Conservation (phyloP, 2,797 vertebrate species). For the Anas bernieri region DNA sequence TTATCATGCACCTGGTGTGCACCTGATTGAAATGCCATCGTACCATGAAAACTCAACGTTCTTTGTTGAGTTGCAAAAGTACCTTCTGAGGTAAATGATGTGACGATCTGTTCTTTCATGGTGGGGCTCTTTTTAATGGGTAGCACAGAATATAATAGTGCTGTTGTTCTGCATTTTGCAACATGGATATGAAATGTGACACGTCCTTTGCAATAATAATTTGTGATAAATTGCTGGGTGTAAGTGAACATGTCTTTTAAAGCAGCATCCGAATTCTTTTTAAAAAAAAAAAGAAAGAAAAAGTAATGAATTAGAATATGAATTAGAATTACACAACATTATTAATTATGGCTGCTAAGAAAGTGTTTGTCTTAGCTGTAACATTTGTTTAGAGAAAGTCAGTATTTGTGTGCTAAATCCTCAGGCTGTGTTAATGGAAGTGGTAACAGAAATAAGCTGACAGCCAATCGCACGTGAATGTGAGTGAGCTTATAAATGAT, state of each 20-base stretch:
- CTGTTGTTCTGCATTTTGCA: neutral
- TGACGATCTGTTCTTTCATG: neutral
- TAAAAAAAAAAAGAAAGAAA: neutral
- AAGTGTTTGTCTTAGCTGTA: slow-evolving; percentile 2
- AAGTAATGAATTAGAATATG: neutral
- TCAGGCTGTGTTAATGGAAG: neutral
- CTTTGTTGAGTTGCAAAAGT: neutral
- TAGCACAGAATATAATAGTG: neutral
- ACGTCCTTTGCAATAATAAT: neutral
- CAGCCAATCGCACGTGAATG: neutral
- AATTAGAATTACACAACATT: neutral
- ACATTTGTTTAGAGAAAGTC: slow-evolving; percentile 28
- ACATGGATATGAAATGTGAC: neutral
- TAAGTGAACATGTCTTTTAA: neutral
- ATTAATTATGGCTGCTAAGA: slow-evolving; percentile 13
- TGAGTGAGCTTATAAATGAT: neutral
- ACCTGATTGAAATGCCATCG: neutral
- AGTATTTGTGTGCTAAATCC: slow-evolving; percentile 6
- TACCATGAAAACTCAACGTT: neutral
- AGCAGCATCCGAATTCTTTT: neutral
- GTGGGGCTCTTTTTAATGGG: neutral
- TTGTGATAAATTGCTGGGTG: neutral
- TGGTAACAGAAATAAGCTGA: slow-evolving; percentile 16
- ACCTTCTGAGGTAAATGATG: neutral
- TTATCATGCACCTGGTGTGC: neutral